Evolutionary conservation across 1,140 invertebrate species (phyloP).

Genomic region (Trichonephila clavata): DNA sequence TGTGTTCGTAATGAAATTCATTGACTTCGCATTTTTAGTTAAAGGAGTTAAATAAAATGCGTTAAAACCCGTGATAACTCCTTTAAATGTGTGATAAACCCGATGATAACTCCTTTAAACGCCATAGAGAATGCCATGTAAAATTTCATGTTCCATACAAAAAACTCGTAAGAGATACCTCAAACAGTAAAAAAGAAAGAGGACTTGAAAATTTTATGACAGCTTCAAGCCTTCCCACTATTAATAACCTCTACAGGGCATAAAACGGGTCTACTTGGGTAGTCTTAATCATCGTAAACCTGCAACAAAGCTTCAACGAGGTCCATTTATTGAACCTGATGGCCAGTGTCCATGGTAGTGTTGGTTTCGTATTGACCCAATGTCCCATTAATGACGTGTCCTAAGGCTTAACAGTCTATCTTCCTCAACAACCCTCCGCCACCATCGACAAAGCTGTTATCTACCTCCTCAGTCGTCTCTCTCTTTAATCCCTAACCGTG

Average conservation of each 20-base stretch:
- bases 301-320: constrained; percentile 57
- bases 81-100: background rate
- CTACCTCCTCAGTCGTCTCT: constrained; percentile 27
- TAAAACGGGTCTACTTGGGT: constrained; percentile 53
- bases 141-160: background rate
- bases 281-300: constrained; percentile 70
- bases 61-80: background rate
- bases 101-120: background rate
- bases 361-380: constrained; percentile 65
- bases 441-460: constrained; percentile 58
- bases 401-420: constrained; percentile 64
- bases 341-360: constrained; percentile 63
- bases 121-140: background rate
- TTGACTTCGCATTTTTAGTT: background rate
- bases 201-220: constrained; percentile 38
- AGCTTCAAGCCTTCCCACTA: constrained; percentile 36
- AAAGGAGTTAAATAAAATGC: background rate
- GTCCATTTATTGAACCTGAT: constrained; percentile 64
- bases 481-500: constrained; percentile 38
- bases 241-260: constrained; percentile 51
- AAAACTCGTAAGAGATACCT: background rate
- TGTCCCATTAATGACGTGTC: constrained; percentile 71
- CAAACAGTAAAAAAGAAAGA: background rate
- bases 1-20: background rate
- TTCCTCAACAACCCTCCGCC: constrained; percentile 19